Base-by-base conservation (phyloP, 2,797 vertebrate species). In the Anguilla megastoma region DNA sequence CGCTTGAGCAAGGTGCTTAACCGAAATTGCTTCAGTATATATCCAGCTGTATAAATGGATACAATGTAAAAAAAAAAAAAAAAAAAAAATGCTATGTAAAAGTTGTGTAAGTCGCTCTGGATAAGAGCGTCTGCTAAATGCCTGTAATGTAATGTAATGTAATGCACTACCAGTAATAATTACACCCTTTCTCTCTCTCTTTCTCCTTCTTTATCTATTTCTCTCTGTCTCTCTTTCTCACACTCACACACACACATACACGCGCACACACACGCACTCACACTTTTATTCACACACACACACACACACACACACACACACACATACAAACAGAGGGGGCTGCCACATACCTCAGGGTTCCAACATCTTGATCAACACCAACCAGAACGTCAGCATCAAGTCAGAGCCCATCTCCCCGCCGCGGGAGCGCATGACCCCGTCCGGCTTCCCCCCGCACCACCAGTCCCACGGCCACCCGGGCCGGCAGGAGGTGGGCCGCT, bases 371-470 rank as follows among this genome's bases (percentile, higher is more conserved):
- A 97, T 99, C 93, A 98, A 96, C 92, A 98, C 97, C 97, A 99
- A 97, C 97, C 98, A 98, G 93, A 98, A 97, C 95, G 94, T 99
- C 95, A 98, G 97, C 96, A 99, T 99, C 91, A 99, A 99, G 91
- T 99, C 99, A 0, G 99, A 99, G 96, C 99, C 99, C 27, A 98
- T 98, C 88, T 99, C 99, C 9, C 99, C 99, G 63, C 99, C 98
- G 54, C 97, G 98, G 89, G 99, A 99, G 93, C 97, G 98, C 0
- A 94, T 98, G 92, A 97, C 98, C 88, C 96, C 98, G 0, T 98
- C 99, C 0, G 97, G 97, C 91, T 99, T 98, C 92, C 94, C 96
- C 24, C 95, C 95, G 90, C 94, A 89, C 24, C 90, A 89, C 16
- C 58, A 63, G 50, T 90, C 90, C 63, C 92, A 90, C 63, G n/a